Conservation (phyloP, 2,797 vertebrate genomes). For the Atherinosoma microstoma region DNA sequence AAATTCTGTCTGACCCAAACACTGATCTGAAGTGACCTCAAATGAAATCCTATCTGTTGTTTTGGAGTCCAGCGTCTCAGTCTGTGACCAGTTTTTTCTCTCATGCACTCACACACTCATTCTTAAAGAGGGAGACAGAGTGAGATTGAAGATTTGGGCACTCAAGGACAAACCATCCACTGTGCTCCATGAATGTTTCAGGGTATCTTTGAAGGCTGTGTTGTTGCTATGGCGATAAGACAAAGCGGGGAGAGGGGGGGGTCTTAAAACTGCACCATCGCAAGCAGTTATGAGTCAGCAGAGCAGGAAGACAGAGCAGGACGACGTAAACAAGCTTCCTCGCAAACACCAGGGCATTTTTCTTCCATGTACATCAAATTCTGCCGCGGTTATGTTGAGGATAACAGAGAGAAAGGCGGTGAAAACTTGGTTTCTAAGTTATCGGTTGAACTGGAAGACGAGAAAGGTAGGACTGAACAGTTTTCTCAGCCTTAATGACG, state of each 20-base stretch:
- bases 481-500: background rate
- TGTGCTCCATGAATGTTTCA: constrained; percentile 56
- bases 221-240: constrained; percentile 48
- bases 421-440: constrained; percentile 46
- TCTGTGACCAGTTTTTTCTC: background rate
- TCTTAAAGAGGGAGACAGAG: constrained; percentile 10
- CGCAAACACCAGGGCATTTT: constrained; percentile 11
- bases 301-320: constrained; percentile 19
- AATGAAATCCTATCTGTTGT: constrained; percentile 42
- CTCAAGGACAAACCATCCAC: constrained; percentile 48
- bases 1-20: constrained; percentile 5
- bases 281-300: constrained; percentile 24
- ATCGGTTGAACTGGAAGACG: constrained; percentile 54
- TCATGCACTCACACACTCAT: constrained; percentile 1
- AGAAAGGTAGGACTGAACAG: constrained; percentile 53
- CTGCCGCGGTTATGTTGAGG: constrained; percentile 56
- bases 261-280: constrained; percentile 24
- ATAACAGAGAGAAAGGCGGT: constrained; percentile 50
- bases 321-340: constrained; percentile 30
- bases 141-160: constrained; percentile 21
- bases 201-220: constrained; percentile 24
- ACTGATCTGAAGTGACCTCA: constrained; percentile 21
- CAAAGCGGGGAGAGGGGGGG: background rate
- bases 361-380: constrained; percentile 79
- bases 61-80: constrained; percentile 21